phyloP scores from a whole-genome alignment of 2,797 vertebrate species.

The Acridotheres tristis region DNA sequence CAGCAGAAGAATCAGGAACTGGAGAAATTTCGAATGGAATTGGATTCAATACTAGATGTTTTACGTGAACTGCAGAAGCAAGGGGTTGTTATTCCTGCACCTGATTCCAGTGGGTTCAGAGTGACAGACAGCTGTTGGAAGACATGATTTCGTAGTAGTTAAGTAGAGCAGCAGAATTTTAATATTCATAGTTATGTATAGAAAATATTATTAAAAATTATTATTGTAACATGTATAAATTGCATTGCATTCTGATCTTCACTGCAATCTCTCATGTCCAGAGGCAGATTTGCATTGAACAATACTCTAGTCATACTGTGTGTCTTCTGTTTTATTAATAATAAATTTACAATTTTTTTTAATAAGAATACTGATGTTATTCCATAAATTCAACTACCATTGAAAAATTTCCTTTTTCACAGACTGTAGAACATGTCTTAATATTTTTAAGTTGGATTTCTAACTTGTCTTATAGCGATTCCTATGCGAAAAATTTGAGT shows the following conservation, averaged over 20 bases:
- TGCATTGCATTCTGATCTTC: background rate
- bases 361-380: background rate
- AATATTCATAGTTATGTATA: background rate
- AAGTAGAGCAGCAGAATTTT: background rate
- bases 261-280: background rate
- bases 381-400: background rate
- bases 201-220: background rate
- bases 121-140: conserved; percentile 33
- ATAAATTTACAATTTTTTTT: background rate
- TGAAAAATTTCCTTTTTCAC: background rate
- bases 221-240: background rate
- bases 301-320: background rate
- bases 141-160: background rate
- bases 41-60: conserved; percentile 92
- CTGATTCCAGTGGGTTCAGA: conserved; percentile 22
- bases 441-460: background rate
- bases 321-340: background rate
- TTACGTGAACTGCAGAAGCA: conserved; percentile 88
- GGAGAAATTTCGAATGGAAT: conserved; percentile 86
- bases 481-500: background rate
- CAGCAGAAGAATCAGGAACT: conserved; percentile 86
- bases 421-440: background rate
- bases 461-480: background rate
- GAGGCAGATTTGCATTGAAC: background rate
- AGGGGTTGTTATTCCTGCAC: conserved; percentile 81